Evolutionary conservation across 2,888 invertebrate genomes (phyloP).

Genomic region (Drosophila anceps): DNA sequence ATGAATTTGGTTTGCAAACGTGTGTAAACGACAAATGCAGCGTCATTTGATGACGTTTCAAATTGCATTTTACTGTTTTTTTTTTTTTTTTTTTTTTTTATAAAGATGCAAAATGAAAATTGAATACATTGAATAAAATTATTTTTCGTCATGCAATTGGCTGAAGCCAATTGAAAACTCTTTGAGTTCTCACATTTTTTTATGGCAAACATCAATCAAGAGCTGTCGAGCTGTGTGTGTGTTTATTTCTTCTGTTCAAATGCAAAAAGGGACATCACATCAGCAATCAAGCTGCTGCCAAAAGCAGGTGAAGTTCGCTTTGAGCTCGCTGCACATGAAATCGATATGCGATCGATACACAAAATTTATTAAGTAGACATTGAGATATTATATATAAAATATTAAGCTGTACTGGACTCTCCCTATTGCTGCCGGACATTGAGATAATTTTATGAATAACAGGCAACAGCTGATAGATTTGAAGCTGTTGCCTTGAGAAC

Average conservation of each 20-base stretch:
- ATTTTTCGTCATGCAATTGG: background rate
- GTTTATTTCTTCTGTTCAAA: background rate
- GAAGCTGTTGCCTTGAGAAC: background rate
- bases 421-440: too few relatives aligned
- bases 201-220: conserved; percentile 1
- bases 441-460: too few relatives aligned
- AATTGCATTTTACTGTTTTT: background rate
- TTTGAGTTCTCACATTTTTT: background rate
- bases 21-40: background rate
- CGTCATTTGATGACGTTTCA: background rate
- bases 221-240: background rate
- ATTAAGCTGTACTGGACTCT: too few relatives aligned
- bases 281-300: conserved; percentile 1
- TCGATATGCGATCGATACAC: background rate
- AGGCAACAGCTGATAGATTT: conserved; percentile 10
- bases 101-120: background rate
- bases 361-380: too few relatives aligned
- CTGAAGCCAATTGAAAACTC: conserved; percentile 1
- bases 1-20: background rate
- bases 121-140: background rate
- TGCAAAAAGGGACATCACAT: background rate
- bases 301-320: background rate
- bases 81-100: background rate
- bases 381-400: too few relatives aligned
- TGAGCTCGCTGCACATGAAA: background rate